phyloP scores from a whole-genome alignment of 2,113 vertebrate species.

The Scytalopus superciliaris region DNA sequence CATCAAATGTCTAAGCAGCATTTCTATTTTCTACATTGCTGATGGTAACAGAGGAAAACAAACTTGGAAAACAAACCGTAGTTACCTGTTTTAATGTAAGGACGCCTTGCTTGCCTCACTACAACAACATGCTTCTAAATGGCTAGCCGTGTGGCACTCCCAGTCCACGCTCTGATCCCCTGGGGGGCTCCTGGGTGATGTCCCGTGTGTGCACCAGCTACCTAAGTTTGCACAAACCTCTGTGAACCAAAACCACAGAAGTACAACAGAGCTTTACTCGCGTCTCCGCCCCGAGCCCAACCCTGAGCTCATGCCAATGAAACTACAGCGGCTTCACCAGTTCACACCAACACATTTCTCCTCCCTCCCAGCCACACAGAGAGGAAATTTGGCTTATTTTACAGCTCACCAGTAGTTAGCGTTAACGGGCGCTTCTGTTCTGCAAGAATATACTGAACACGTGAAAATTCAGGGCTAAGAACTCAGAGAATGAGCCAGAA shows the following conservation, averaged over 20 bases:
- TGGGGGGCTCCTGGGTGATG: conserved; percentile 9
- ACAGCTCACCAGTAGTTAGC: not conserved
- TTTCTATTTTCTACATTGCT: not conserved
- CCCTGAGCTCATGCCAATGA: not conserved
- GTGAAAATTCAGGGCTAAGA: not conserved
- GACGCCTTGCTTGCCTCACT: conserved; percentile 17
- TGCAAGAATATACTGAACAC: not conserved
- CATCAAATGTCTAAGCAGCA: not conserved
- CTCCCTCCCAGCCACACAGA: not conserved
- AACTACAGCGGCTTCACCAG: not conserved
- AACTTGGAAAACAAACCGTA: not conserved
- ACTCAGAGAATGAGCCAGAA: not conserved
- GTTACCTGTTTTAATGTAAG: not conserved
- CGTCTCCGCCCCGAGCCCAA: not conserved
- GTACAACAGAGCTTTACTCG: not conserved
- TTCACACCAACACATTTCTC: not conserved
- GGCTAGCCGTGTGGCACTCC: not conserved
- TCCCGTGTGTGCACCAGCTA: conserved; percentile 28
- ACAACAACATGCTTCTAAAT: not conserved
- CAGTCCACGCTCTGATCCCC: not conserved
- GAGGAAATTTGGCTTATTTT: not conserved
- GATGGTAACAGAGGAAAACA: not conserved
- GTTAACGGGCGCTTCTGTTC: not conserved
- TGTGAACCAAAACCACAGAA: not conserved
- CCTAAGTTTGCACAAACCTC: conserved; percentile 28